Evolutionary conservation across 1,140 invertebrate species (phyloP), one percentile per base, ranked within the genome.

Genomic region (Stegodyphus dumicola): DNA sequence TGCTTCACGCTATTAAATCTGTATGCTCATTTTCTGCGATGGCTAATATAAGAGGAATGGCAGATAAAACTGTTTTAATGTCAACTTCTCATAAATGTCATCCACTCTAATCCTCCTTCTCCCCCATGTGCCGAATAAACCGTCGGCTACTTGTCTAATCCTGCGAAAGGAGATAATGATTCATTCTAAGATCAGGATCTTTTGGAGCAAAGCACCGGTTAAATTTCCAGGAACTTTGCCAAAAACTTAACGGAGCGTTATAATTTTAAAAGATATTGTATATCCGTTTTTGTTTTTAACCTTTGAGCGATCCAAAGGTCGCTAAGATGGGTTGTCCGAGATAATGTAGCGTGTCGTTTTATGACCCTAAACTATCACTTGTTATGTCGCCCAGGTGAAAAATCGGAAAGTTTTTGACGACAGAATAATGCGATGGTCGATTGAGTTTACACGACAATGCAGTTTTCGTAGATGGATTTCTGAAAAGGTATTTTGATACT

Each of bases 321-420:
- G 33, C 33, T 33, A 33, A 48, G 77, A 52, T 52, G 51, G 49
- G 76, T 54, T 64, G 67, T 79, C 75, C 75, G 56, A 79, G 69
- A 81, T 81, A 81, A 81, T 81, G 78, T 81, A 73, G 78, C 78
- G 78, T 81, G 78, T 49, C 67, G 56, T 81, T 81, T 81, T 81
- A 81, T 81, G 78, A 64, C 78, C 78, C 70, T 81, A 73, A 73
- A 81, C 69, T 73, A 81, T 81, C 67, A 81, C 78, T 81, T 81
- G 78, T 81, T 81, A 81, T 81, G 78, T 81, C 67, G 7, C 78
- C 53, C 33, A 33, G 33, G 69, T 81, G 78, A 81, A 81, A 81
- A 81, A 81, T 81, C 13, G 78, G 52, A 33, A 60, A 71, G 67
- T 56, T 81, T 81, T 81, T 81, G 78, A 81, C 78, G 78, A 81